phyloP scores from a whole-genome alignment of 2,888 invertebrate species.

The Heteromurus nitidus region DNA sequence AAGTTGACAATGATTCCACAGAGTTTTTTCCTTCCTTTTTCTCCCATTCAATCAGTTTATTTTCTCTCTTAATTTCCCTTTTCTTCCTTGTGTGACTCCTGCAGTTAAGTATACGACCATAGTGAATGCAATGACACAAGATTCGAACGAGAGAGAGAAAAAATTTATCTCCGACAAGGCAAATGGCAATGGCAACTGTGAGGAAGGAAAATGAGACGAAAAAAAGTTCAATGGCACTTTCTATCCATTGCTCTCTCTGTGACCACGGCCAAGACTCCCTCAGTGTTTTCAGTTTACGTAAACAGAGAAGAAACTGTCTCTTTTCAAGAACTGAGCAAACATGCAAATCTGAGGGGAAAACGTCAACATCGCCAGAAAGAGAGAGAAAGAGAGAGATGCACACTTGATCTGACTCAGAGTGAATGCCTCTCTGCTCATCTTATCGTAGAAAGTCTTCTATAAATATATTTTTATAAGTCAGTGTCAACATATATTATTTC shows the following conservation, averaged over 20 bases:
- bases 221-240: slow-evolving; percentile 60
- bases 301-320: background rate
- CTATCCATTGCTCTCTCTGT: slow-evolving; percentile 14
- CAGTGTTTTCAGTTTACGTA: background rate
- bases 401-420: too few relatives aligned
- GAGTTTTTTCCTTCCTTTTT: slow-evolving; percentile 6
- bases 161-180: background rate
- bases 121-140: too few relatives aligned
- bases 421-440: too few relatives aligned
- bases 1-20: slow-evolving; percentile 23
- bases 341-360: background rate
- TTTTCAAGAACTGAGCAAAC: background rate
- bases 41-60: background rate
- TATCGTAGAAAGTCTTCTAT: too few relatives aligned
- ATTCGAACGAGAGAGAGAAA: too few relatives aligned
- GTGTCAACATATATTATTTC: too few relatives aligned
- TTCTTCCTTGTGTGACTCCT: too few relatives aligned
- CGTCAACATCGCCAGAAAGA: background rate
- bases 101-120: too few relatives aligned
- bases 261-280: slow-evolving; percentile 8
- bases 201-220: slow-evolving; percentile 12
- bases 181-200: background rate
- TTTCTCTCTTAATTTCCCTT: too few relatives aligned
- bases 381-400: background rate
- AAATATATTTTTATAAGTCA: too few relatives aligned